phyloP scores from a whole-genome alignment of 2,888 invertebrate genomes.

The Orchestes rusci region DNA sequence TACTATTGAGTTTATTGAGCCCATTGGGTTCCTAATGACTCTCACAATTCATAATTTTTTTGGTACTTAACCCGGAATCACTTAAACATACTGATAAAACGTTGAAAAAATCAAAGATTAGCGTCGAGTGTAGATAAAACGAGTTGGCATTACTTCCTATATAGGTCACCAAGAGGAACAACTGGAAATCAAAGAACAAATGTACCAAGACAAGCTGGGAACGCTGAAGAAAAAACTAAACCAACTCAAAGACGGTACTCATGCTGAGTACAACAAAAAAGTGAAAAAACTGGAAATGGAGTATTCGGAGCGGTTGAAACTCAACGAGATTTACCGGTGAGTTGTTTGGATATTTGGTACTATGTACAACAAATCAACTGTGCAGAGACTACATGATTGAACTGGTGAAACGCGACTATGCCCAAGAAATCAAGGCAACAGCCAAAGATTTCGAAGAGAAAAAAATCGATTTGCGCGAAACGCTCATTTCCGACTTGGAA shows the following conservation, averaged over 20 bases:
- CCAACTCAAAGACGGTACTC: conserved; percentile 77
- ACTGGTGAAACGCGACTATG: conserved; percentile 80
- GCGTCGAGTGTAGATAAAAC: too few relatives aligned
- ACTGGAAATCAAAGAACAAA: conserved; percentile 81
- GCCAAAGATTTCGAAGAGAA: conserved; percentile 93
- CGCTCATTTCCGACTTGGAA: conserved; percentile 82
- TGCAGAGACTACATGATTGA: conserved; percentile 70
- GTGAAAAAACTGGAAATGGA: conserved; percentile 76
- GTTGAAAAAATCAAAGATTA: too few relatives aligned
- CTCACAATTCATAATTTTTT: too few relatives aligned
- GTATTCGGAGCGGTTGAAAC: conserved; percentile 68
- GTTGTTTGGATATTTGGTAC: too few relatives aligned
- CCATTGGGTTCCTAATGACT: too few relatives aligned
- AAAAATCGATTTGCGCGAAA: conserved; percentile 84
- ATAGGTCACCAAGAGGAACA: conserved; percentile 66
- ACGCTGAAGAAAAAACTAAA: conserved; percentile 83
- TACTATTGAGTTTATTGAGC: too few relatives aligned
- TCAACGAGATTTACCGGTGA: conserved; percentile 61
- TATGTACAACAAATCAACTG: too few relatives aligned
- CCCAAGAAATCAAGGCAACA: conserved; percentile 80
- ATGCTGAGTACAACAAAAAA: conserved; percentile 78
- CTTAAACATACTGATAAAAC: too few relatives aligned
- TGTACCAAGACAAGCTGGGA: conserved; percentile 86
- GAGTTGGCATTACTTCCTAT: too few relatives aligned
- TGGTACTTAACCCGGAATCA: too few relatives aligned